These are phyloP conservation scores for Buphagus erythrorhynchus DNA, from an alignment of 2,797 vertebrate genomes.

Conservation along the genomic window DNA sequence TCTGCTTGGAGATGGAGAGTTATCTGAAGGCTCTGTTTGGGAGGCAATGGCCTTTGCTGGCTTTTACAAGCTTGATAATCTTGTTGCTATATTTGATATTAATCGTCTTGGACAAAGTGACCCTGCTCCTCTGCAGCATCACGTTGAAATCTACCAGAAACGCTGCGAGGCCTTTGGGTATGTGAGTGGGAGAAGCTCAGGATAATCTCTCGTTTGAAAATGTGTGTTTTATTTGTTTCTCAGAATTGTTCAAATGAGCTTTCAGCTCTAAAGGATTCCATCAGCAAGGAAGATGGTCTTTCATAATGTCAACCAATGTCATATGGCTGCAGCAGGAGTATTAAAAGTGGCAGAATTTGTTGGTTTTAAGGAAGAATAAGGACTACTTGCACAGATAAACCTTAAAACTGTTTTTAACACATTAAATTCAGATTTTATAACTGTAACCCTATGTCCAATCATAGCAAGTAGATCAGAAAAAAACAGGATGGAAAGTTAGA, in stretches of 20 bases:
- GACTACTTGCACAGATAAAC: neutral
- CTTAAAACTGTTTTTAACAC: neutral
- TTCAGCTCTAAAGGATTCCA: neutral
- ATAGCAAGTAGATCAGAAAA: neutral
- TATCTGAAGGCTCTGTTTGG: conserved; percentile 95
- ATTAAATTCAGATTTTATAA: neutral
- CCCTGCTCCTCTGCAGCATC: conserved; percentile 91
- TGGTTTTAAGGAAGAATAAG: neutral
- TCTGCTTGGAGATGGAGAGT: conserved; percentile 92
- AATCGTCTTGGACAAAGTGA: conserved; percentile 96
- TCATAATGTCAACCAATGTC: too few species aligned
- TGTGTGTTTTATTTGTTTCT: neutral
- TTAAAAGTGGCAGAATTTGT: neutral
- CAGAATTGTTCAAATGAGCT: neutral
- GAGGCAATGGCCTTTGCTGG: conserved; percentile 98
- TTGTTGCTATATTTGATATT: conserved; percentile 93
- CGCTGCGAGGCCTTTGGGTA: conserved; percentile 96
- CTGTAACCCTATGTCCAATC: neutral
- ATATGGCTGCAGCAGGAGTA: neutral
- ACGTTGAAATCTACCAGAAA: conserved; percentile 91
- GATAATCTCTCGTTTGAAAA: neutral
- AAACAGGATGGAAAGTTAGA: neutral
- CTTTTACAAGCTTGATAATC: conserved; percentile 94
- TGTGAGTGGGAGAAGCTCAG: neutral
- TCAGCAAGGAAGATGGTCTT: neutral